Evolutionary conservation across 2,888 invertebrate genomes (phyloP).

Genomic region (Parthenolecanium corni): DNA sequence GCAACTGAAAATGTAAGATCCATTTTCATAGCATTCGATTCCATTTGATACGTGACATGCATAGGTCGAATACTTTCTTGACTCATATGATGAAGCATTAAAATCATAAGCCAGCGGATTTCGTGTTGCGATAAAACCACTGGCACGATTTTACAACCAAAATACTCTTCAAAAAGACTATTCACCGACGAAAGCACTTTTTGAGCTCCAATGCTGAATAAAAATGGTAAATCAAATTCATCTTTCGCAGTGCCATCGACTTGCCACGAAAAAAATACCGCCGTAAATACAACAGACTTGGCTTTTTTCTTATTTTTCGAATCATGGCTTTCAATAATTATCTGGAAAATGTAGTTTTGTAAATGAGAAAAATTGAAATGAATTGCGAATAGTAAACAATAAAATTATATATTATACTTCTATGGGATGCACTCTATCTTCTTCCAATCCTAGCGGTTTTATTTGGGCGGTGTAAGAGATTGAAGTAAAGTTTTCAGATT

Average conservation of each 20-base stretch:
- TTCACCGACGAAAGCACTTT: not conserved
- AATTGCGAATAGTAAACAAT: not conserved
- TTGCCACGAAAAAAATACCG: slow-evolving; percentile 14
- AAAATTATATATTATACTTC: not conserved
- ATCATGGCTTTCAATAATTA: not conserved
- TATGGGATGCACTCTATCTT: not conserved
- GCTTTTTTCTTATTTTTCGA: not conserved
- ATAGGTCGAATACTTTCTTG: not conserved
- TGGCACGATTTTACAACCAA: slow-evolving; percentile 12
- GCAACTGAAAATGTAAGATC: not conserved
- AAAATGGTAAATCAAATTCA: slow-evolving; percentile 1
- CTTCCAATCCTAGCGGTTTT: not conserved
- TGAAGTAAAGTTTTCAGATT: slow-evolving; percentile 2
- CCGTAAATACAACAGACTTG: not conserved
- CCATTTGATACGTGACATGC: not conserved
- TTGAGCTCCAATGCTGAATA: slow-evolving; percentile 5
- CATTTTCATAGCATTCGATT: not conserved
- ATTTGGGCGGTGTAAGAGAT: not conserved
- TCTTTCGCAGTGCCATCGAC: not conserved
- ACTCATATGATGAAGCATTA: not conserved
- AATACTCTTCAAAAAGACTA: not conserved
- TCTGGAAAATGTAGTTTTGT: not conserved
- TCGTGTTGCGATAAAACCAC: slow-evolving; percentile 4
- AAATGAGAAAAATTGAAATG: not conserved
- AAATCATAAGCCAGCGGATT: slow-evolving; percentile 2